Base-by-base conservation (phyloP, 2,113 vertebrate genomes). In the Hirundichthys speculiger region DNA sequence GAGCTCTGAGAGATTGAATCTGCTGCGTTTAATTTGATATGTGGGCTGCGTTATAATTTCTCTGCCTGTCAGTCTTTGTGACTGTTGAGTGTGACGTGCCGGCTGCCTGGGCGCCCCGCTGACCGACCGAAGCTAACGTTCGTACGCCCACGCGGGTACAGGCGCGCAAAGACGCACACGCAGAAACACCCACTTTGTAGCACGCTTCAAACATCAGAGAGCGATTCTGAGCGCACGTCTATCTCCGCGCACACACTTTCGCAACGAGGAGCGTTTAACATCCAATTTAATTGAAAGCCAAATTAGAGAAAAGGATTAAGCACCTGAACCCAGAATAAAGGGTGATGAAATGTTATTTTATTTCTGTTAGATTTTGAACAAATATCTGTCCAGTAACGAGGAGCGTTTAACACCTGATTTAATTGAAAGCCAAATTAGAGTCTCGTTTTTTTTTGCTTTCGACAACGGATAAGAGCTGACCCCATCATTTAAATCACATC, bases 381-480 rank as follows among this genome's bases (percentile, higher is more conserved):
- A n/a, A n/a, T n/a, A n/a, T n/a, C n/a, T n/a, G n/a, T n/a, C n/a
- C n/a, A n/a, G n/a, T n/a, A n/a, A n/a, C n/a, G n/a, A n/a, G n/a
- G n/a, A n/a, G n/a, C n/a, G 15, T 76, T 87, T 86, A 85, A 89
- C 79, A 77, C 21, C 42, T 8, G 18, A 59, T 69, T 83, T 88
- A 89, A 88, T 90, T 89, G 82, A 83, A 88, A 90, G 72, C 52
- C 69, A 70, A 81, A 87, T 90, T 83, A 90, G 86, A 88, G 55
- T 54, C 64, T 79, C 58, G 58, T 83, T 75, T n/a, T n/a, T n/a
- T n/a, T n/a, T 70, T 56, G 22, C 63, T 69, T 90, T 82, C 78
- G 69, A 84, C 77, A 79, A 38, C 25, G 15, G 55, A 68, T 72
- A 51, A 64, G 51, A 62, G 39, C 60, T 81, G 77, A 80, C 77